Evolutionary conservation across 2,113 vertebrate species (phyloP).

Genomic region (Podarcis muralis): DNA sequence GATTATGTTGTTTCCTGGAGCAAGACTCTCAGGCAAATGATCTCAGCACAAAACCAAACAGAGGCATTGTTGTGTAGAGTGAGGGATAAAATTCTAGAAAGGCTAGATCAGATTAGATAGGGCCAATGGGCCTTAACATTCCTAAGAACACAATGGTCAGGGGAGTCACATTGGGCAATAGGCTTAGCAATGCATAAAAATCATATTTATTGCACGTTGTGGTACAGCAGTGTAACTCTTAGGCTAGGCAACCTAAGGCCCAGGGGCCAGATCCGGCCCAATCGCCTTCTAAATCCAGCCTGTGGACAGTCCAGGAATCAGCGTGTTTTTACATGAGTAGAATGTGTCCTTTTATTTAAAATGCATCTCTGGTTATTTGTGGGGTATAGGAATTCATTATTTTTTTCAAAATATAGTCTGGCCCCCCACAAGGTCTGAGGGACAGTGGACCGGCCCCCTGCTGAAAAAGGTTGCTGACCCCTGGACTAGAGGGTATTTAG

Average conservation of each 20-base stretch:
- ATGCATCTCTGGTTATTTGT: too few species aligned
- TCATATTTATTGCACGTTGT: neutral
- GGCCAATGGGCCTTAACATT: neutral
- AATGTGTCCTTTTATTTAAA: too few species aligned
- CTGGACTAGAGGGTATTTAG: neutral
- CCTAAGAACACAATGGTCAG: neutral
- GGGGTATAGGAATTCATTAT: too few species aligned
- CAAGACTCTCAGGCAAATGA: conserved; percentile 16
- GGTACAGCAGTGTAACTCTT: neutral
- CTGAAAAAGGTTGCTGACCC: neutral
- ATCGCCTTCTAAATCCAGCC: too few species aligned
- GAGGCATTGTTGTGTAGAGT: neutral
- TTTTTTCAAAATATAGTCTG: too few species aligned
- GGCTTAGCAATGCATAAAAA: neutral
- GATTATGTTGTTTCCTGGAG: conserved; percentile 50
- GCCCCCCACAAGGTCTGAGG: too few species aligned
- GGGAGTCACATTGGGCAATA: neutral
- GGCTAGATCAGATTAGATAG: neutral
- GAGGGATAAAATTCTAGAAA: neutral
- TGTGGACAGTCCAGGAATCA: too few species aligned
- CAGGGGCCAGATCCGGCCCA: too few species aligned
- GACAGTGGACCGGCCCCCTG: too few species aligned
- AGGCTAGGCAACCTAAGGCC: too few species aligned
- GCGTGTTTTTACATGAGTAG: too few species aligned
- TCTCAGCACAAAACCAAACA: neutral